Conservation (phyloP, 2,888 invertebrate genomes). For the Nemapogon koenigi region DNA sequence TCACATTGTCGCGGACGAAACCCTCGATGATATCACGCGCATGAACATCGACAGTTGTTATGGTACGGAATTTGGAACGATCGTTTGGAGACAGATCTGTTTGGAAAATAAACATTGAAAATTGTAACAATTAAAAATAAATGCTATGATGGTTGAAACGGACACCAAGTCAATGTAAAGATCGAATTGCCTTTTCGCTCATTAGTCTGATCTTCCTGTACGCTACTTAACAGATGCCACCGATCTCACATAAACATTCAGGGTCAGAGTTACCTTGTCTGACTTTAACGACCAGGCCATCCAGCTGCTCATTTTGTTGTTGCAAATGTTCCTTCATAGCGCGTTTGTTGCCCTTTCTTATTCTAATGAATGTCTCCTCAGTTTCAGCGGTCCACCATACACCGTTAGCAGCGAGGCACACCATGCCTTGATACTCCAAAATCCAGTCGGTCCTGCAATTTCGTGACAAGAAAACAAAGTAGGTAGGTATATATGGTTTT, state of each 20-base stretch:
- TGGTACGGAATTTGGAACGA: constrained; percentile 85
- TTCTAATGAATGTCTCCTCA: constrained; percentile 80
- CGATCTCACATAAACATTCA: too few species aligned
- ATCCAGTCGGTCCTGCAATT: constrained; percentile 82
- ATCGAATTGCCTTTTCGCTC: too few species aligned
- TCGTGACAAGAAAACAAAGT: too few species aligned
- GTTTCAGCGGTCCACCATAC: constrained; percentile 98
- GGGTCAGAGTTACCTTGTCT: constrained; percentile 52
- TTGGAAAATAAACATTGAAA: too few species aligned
- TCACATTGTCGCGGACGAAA: constrained; percentile 81
- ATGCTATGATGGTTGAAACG: too few species aligned
- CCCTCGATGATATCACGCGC: constrained; percentile 88
- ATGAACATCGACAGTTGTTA: constrained; percentile 91
- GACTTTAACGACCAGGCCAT: constrained; percentile 81
- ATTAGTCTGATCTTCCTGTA: too few species aligned
- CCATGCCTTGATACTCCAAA: constrained; percentile 88
- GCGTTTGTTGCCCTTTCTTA: constrained; percentile 76
- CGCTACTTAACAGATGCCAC: too few species aligned
- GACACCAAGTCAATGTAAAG: too few species aligned
- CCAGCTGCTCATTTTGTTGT: constrained; percentile 81
- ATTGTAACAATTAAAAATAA: too few species aligned
- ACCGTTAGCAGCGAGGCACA: constrained; percentile 83
- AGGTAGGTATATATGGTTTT: background rate
- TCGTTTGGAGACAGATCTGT: constrained; percentile 79
- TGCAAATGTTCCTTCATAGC: constrained; percentile 91